Evolutionary conservation across 1,140 invertebrate species (phyloP).

Genomic region (Bathynomus jamesi): DNA sequence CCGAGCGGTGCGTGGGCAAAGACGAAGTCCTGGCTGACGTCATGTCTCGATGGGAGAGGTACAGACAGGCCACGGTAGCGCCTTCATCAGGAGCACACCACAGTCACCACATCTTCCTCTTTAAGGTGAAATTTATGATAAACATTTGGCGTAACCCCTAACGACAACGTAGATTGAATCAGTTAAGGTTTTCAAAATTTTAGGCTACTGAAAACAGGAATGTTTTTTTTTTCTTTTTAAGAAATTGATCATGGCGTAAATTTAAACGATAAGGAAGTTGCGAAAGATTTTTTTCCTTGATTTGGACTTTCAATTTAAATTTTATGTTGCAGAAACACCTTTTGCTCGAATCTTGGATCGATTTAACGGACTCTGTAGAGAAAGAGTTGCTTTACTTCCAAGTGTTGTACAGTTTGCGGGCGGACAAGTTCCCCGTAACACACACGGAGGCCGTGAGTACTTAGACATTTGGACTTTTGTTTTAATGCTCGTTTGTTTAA

Average conservation of each 20-base stretch:
- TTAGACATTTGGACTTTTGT: not conserved
- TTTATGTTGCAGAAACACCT: constrained; percentile 82
- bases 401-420: constrained; percentile 77
- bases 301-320: constrained; percentile 20
- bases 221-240: too few relatives aligned
- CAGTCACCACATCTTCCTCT: constrained; percentile 42
- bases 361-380: constrained; percentile 77
- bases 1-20: constrained; percentile 69
- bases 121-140: constrained; percentile 23
- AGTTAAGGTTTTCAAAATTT: too few relatives aligned
- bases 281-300: constrained; percentile 18
- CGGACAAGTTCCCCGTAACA: constrained; percentile 81
- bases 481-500: not conserved
- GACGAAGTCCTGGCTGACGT: constrained; percentile 89
- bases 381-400: constrained; percentile 95
- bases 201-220: too few relatives aligned
- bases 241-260: too few relatives aligned
- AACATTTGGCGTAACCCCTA: too few relatives aligned
- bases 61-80: constrained; percentile 47
- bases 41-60: constrained; percentile 90
- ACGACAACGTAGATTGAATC: too few relatives aligned
- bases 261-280: too few relatives aligned
- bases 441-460: constrained; percentile 81
- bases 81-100: constrained; percentile 46
- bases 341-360: constrained; percentile 77